phyloP scores from a whole-genome alignment of 2,113 vertebrate genomes.

The Loxodonta africana region DNA sequence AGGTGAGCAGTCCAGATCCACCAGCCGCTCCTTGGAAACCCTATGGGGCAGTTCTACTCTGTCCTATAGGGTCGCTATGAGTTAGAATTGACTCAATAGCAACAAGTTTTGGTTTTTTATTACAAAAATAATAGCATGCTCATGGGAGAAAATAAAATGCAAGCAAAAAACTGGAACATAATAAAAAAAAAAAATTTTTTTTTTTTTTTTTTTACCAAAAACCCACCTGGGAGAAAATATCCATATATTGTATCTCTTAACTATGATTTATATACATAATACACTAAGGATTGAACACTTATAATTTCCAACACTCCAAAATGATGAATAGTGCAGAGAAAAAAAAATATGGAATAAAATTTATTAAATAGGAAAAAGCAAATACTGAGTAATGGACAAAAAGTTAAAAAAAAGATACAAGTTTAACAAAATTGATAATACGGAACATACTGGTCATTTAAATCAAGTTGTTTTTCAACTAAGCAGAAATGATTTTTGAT shows the following conservation, averaged over 20 bases:
- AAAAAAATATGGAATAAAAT: not conserved
- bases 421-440: not conserved
- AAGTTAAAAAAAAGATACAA: not conserved
- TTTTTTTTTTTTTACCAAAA: too few species aligned
- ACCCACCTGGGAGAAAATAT: not conserved
- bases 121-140: not conserved
- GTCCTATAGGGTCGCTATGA: not conserved
- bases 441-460: not conserved
- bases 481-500: not conserved
- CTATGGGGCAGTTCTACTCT: not conserved
- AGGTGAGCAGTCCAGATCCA: not conserved
- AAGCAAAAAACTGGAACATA: not conserved
- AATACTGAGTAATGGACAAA: not conserved
- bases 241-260: not conserved
- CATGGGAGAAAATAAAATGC: not conserved
- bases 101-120: not conserved
- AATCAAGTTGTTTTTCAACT: not conserved
- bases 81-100: not conserved
- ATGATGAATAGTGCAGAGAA: not conserved
- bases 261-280: not conserved
- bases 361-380: not conserved
- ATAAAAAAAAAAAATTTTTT: too few species aligned
- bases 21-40: not conserved
- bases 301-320: not conserved
- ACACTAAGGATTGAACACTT: not conserved